These are phyloP conservation scores for Strongylocentrotus purpuratus DNA, from an alignment of 35 echinoderm and acorn worm species.

Conservation along the genomic window DNA sequence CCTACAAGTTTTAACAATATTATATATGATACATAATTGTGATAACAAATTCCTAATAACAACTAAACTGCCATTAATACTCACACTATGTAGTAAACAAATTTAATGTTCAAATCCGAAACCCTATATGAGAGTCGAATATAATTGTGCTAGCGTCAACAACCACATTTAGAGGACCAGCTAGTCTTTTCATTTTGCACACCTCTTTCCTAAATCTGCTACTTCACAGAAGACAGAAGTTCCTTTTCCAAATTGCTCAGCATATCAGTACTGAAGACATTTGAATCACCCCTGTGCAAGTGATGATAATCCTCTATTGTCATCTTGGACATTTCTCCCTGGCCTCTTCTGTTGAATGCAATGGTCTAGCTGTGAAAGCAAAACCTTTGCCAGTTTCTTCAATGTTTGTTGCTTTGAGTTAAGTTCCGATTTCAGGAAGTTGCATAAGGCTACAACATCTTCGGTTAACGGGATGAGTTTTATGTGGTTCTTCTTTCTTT, in stretches of 20 bases:
- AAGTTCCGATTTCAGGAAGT: conserved; percentile 24
- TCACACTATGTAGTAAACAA: neutral
- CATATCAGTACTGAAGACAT: conserved; percentile 46
- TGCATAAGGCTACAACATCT: conserved; percentile 39
- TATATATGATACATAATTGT: neutral
- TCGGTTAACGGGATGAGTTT: conserved; percentile 42
- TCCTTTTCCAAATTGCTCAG: conserved; percentile 62
- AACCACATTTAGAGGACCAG: neutral
- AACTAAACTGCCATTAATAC: neutral
- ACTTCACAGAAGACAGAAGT: conserved; percentile 49
- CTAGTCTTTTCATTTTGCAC: neutral
- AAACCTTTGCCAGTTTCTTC: conserved; percentile 32
- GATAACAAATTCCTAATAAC: neutral
- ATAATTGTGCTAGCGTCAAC: neutral
- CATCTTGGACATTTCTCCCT: conserved; percentile 60
- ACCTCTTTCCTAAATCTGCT: conserved; percentile 38
- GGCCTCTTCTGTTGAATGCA: conserved; percentile 59
- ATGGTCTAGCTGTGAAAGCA: conserved; percentile 53
- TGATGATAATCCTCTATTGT: conserved; percentile 60
- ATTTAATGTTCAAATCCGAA: neutral
- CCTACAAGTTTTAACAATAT: neutral
- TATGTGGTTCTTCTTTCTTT: conserved; percentile 24
- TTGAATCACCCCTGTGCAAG: conserved; percentile 55
- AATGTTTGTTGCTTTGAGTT: conserved; percentile 25
- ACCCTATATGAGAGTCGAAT: neutral